phyloP scores from a whole-genome alignment of 1,140 invertebrate genomes.

The Meloidogyne floridensis region DNA sequence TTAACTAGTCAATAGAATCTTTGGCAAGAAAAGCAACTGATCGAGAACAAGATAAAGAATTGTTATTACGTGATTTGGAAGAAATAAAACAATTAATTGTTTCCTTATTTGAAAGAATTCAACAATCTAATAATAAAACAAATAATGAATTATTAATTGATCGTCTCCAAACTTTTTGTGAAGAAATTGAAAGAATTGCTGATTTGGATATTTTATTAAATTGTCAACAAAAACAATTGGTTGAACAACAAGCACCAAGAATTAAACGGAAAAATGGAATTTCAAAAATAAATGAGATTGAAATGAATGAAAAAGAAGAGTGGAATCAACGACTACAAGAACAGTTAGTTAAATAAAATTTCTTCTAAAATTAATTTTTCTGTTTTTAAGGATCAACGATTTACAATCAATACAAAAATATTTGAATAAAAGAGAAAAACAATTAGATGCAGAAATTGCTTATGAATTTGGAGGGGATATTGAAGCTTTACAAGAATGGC shows the following conservation, averaged over 20 bases:
- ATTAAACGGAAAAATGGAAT: background rate
- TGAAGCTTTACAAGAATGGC: constrained; percentile 23
- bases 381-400: constrained; percentile 13
- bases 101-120: constrained; percentile 15
- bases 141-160: background rate
- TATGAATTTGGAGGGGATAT: constrained; percentile 16
- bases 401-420: constrained; percentile 1
- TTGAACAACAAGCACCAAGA: background rate
- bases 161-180: background rate
- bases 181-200: constrained; percentile 15
- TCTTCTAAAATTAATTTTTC: no score
- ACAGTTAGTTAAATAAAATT: no score
- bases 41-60: constrained; percentile 21
- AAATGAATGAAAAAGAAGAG: background rate
- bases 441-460: constrained; percentile 16
- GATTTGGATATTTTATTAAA: constrained; percentile 15
- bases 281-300: background rate
- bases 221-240: constrained; percentile 9
- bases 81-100: constrained; percentile 19
- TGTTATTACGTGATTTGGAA: constrained; percentile 18
- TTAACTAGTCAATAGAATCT: constrained; percentile 20
- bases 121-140: background rate
- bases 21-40: constrained; percentile 12
- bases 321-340: background rate
- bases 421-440: constrained; percentile 15